These are phyloP conservation scores for Ganaspis sp. DNA, from an alignment of 1,140 invertebrate species.

Conservation along the genomic window DNA sequence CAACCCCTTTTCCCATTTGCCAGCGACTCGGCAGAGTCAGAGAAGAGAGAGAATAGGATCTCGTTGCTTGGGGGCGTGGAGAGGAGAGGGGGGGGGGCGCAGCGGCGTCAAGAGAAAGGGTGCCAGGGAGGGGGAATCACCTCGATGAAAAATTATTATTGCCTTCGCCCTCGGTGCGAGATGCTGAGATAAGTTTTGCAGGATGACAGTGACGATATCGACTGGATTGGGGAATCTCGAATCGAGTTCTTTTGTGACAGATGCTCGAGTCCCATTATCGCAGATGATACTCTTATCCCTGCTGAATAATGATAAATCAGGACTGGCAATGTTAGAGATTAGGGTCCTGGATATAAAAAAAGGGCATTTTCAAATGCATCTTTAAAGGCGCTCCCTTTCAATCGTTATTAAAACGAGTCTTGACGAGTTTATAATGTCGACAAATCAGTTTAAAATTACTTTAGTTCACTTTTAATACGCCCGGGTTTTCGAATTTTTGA, in stretches of 20 bases:
- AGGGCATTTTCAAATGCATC: not conserved
- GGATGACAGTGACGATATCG: slow-evolving; percentile 10
- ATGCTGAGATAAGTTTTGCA: not conserved
- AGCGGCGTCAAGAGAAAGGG: too few relatives aligned
- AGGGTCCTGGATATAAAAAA: not conserved
- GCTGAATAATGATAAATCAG: slow-evolving; percentile 16
- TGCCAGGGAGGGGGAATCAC: not conserved
- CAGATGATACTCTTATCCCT: slow-evolving; percentile 23
- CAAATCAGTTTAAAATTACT: too few relatives aligned
- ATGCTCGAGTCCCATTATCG: slow-evolving; percentile 14
- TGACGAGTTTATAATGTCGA: too few relatives aligned
- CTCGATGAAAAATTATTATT: slow-evolving; percentile 5
- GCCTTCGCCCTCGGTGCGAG: not conserved
- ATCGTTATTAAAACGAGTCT: too few relatives aligned
- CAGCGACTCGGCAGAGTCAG: not conserved
- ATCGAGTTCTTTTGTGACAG: slow-evolving; percentile 18
- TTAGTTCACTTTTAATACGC: too few relatives aligned
- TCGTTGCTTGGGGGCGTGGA: too few relatives aligned
- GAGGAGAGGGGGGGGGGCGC: not conserved
- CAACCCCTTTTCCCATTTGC: slow-evolving; percentile 6
- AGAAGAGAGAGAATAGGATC: not conserved
- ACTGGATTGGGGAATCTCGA: slow-evolving; percentile 9
- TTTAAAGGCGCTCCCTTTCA: too few relatives aligned
- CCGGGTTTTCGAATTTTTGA: too few relatives aligned
- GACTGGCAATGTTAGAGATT: not conserved